Percentiles rank a stretch among this genome's conserved stretches.
Evolutionary conservation across 1,140 invertebrate species (phyloP).

Genomic region (Laupala kohalensis): DNA sequence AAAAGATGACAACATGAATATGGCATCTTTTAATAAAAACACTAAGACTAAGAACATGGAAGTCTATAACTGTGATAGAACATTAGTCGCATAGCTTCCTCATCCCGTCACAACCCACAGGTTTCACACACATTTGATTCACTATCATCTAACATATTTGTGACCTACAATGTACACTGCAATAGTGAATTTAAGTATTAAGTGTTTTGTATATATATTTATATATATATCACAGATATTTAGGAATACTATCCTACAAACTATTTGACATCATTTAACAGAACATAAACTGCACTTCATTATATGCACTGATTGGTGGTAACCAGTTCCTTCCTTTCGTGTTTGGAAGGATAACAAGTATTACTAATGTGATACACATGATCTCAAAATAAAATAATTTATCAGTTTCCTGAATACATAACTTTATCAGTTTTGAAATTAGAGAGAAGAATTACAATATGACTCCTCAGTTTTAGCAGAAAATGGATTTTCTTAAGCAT

Average conservation of each 20-base stretch:
- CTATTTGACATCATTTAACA: neutral
- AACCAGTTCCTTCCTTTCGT: neutral
- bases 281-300: neutral
- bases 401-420: no score
- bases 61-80: no score
- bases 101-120: neutral
- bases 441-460: no score
- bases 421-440: no score
- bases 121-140: neutral
- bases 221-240: neutral
- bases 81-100: neutral
- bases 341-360: neutral
- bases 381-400: no score
- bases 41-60: no score
- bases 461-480: no score
- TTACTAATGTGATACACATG: neutral
- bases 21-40: no score
- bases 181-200: neutral
- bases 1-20: no score
- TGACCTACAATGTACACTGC: neutral
- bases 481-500: no score
- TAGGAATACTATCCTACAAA: neutral
- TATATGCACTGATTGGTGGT: neutral
- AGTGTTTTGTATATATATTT: neutral
- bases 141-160: neutral